Conservation (phyloP, 2,113 vertebrate species). For the Calidris pugnax region DNA sequence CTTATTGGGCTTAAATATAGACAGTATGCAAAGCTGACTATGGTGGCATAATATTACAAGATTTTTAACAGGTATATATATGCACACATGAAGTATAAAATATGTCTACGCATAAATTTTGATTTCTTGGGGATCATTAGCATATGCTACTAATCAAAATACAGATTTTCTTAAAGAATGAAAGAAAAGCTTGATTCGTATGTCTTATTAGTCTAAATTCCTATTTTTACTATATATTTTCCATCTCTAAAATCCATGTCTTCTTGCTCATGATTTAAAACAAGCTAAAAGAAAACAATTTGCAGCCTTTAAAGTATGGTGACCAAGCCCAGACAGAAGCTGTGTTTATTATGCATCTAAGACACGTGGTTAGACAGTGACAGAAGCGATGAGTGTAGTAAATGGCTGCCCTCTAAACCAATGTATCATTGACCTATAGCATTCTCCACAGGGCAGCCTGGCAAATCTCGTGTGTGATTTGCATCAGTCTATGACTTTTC, state of each 20-base stretch:
- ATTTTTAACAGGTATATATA: neutral
- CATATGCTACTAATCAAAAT: neutral
- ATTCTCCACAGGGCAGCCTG: neutral
- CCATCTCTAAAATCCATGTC: neutral
- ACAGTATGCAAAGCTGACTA: neutral
- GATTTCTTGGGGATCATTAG: neutral
- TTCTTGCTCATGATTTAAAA: neutral
- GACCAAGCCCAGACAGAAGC: neutral
- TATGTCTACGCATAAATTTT: neutral
- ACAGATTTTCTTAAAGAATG: neutral
- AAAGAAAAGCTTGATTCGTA: neutral
- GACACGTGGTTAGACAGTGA: neutral
- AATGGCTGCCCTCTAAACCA: neutral
- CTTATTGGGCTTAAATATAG: neutral
- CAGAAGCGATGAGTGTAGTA: neutral
- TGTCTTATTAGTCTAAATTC: neutral
- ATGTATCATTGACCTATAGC: neutral
- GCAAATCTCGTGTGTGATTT: neutral
- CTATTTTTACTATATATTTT: neutral
- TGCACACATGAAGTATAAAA: neutral
- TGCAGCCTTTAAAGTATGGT: neutral
- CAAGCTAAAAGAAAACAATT: neutral
- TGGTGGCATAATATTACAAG: neutral
- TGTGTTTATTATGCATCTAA: neutral
- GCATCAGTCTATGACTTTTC: neutral